Evolutionary conservation across 2,888 invertebrate genomes (phyloP).

Genomic region (Cylloceria caligata): DNA sequence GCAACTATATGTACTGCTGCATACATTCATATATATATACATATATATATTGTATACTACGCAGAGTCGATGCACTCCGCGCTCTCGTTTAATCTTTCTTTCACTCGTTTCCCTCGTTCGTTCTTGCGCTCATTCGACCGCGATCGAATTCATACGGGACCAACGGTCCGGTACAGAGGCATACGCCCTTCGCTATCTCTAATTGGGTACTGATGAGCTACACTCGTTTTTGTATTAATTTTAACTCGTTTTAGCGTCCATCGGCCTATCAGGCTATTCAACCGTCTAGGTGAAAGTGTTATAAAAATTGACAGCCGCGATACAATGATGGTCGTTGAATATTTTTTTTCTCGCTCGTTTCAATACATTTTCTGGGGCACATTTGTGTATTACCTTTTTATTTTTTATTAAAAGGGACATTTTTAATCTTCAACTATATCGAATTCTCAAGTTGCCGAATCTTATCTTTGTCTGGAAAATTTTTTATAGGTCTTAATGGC

Average conservation of each 20-base stretch:
- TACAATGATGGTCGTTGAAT: slow-evolving; percentile 16
- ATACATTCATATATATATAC: neutral
- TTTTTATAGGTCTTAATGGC: too few species aligned
- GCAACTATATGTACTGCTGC: slow-evolving; percentile 6
- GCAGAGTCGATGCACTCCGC: slow-evolving; percentile 27
- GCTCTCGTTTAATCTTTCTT: slow-evolving; percentile 18
- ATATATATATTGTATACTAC: neutral
- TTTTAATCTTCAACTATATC: too few species aligned
- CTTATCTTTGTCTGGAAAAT: too few species aligned
- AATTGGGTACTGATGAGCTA: slow-evolving; percentile 59
- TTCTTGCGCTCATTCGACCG: slow-evolving; percentile 51
- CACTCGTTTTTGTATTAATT: slow-evolving; percentile 65
- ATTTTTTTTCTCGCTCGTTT: neutral
- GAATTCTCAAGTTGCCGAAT: too few species aligned
- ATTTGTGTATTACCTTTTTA: too few species aligned
- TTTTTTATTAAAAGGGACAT: too few species aligned
- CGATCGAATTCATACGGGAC: slow-evolving; percentile 51
- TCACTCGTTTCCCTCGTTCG: slow-evolving; percentile 4
- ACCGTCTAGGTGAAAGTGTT: slow-evolving; percentile 4
- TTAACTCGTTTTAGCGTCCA: slow-evolving; percentile 44
- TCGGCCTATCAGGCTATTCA: slow-evolving; percentile 38
- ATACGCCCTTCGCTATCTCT: slow-evolving; percentile 45
- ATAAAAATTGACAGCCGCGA: slow-evolving; percentile 18
- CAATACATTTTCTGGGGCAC: too few species aligned
- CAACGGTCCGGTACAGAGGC: slow-evolving; percentile 8